Conservation (phyloP, 2,797 vertebrate species). For the Vultur gryphus region DNA sequence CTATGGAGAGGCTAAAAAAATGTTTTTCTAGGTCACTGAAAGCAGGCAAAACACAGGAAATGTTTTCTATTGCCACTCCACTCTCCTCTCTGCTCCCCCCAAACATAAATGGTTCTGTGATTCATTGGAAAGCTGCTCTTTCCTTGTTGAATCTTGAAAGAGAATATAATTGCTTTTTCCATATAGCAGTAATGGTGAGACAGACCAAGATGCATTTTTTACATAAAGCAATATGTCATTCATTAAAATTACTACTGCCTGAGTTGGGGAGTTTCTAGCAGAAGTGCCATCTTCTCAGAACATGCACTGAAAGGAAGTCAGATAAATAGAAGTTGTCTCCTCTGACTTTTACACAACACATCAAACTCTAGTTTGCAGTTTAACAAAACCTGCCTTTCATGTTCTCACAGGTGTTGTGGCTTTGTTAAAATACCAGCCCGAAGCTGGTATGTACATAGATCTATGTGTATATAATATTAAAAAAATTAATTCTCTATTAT, state of each 20-base stretch:
- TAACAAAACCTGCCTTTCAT: not conserved
- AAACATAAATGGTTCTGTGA: not conserved
- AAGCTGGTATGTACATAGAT: not conserved
- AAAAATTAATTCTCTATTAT: not conserved
- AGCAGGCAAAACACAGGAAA: constrained; percentile 18
- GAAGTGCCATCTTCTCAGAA: not conserved
- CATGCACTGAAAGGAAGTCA: not conserved
- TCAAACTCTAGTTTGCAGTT: not conserved
- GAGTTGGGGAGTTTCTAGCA: not conserved
- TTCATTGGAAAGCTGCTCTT: not conserved
- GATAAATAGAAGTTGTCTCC: not conserved
- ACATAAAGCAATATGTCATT: not conserved
- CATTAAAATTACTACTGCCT: not conserved
- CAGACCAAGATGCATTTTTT: not conserved
- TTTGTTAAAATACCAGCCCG: not conserved
- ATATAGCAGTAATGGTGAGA: not conserved
- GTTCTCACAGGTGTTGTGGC: not conserved
- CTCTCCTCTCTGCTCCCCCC: not conserved
- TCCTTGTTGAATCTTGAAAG: not conserved
- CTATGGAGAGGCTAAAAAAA: constrained; percentile 33
- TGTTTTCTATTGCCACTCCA: constrained; percentile 10
- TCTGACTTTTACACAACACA: not conserved
- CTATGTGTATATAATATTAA: not conserved
- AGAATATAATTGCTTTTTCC: constrained; percentile 23
- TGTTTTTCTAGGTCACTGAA: constrained; percentile 34